Evolutionary conservation across 2,113 vertebrate species (phyloP).

Genomic region (Ochotona princeps): DNA sequence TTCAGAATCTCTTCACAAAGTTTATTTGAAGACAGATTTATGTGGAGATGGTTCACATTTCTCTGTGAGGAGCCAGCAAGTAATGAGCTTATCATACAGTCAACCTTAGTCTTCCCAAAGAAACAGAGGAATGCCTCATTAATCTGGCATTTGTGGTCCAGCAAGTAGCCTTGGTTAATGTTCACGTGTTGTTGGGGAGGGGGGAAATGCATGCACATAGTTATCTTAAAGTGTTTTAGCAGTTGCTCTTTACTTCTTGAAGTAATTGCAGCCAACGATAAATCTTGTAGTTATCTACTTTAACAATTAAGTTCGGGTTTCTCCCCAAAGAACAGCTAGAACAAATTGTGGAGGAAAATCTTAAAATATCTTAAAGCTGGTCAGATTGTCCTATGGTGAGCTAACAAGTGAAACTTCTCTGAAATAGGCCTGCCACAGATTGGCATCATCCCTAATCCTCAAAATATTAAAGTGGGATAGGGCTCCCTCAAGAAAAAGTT

Average conservation of each 20-base stretch:
- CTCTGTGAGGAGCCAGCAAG: neutral
- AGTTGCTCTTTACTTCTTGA: neutral
- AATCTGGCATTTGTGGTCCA: conserved; percentile 49
- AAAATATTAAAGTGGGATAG: neutral
- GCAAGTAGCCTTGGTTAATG: conserved; percentile 42
- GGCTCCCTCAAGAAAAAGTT: neutral
- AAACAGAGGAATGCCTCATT: conserved; percentile 54
- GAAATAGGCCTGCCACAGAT: neutral
- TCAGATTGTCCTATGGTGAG: neutral
- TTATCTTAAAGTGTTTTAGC: conserved; percentile 63
- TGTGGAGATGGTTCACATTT: conserved; percentile 7
- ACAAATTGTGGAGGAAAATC: conserved; percentile 18
- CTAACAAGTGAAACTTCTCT: neutral
- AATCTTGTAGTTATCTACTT: neutral
- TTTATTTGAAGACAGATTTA: conserved; percentile 7
- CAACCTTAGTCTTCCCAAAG: conserved; percentile 37
- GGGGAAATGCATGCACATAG: conserved; percentile 13
- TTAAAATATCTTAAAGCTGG: neutral
- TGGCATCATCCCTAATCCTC: neutral
- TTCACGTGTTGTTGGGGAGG: conserved; percentile 47
- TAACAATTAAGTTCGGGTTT: neutral
- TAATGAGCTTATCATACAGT: neutral
- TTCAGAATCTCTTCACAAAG: conserved; percentile 23
- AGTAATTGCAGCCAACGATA: conserved; percentile 27
- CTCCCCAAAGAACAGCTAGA: neutral